phyloP scores from a whole-genome alignment of 35 echinoderm and acorn worm genomes.

The Ophiothrix spiculata region DNA sequence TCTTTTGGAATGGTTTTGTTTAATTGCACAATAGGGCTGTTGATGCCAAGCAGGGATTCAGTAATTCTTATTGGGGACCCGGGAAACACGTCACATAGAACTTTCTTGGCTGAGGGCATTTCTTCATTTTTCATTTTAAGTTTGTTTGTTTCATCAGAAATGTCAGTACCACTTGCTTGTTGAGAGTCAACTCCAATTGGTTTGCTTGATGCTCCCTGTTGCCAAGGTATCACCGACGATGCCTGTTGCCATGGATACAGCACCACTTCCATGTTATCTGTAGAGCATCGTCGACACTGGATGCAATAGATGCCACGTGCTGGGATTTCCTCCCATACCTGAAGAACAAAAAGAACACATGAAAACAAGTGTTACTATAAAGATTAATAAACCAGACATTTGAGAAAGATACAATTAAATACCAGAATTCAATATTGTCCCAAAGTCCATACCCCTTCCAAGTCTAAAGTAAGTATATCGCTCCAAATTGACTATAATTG shows the following conservation, averaged over 20 bases:
- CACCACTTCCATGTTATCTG: not conserved
- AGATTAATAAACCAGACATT: too few species aligned
- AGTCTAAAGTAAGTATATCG: too few species aligned
- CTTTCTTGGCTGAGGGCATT: not conserved
- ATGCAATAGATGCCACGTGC: slow-evolving; percentile 68
- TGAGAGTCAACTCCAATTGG: not conserved
- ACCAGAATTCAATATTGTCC: too few species aligned
- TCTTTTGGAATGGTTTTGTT: slow-evolving; percentile 5
- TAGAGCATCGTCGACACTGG: not conserved
- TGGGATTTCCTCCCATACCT: slow-evolving; percentile 77
- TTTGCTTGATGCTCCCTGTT: not conserved
- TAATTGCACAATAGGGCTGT: not conserved
- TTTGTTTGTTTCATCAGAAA: not conserved
- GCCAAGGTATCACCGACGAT: slow-evolving; percentile 67
- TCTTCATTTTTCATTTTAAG: not conserved
- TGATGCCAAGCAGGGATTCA: not conserved
- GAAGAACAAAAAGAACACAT: not conserved
- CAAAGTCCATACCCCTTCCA: too few species aligned
- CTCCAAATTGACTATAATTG: too few species aligned
- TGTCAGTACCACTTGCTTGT: not conserved
- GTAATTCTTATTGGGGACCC: not conserved
- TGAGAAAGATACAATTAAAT: too few species aligned
- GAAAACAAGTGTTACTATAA: too few species aligned
- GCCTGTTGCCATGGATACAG: not conserved
- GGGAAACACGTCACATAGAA: not conserved